Evolutionary conservation across 2,797 vertebrate genomes (phyloP), one percentile per base, ranked within the genome.

Genomic region (Schizopygopsis pylzovi): DNA sequence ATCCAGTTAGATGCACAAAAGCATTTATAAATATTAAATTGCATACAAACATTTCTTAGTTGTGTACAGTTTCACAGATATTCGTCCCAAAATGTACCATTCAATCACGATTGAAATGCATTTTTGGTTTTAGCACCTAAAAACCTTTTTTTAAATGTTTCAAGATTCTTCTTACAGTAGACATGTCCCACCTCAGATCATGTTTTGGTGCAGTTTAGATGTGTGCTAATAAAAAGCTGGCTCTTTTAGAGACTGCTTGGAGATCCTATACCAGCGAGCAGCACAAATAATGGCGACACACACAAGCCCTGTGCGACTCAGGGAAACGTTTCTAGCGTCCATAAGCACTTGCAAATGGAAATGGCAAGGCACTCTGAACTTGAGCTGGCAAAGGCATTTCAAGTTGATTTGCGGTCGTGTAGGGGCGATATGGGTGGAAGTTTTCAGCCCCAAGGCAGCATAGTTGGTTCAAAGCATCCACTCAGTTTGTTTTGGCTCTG

Each of bases 261-360:
- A 54, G 25, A 88, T 89, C 82, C 81, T 9, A 67, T 52, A 90
- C 71, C 73, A 86, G 63, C 0, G 0, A 86, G 59, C 88, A 93
- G 92, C 91, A 93, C 90, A 89, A 68, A 54, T 11, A 84, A 75
- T 63, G 18, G 68, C 37, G 1, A 61, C 77, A 56, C 13, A n/a
- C 25, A 76, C 11, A 87, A 49, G 39, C 85, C 90, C 91, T 91
- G 90, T 93, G 91, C 90, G 86, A 87, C 86, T 71, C 56, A 1
- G 0, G 77, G n/a, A 65, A 77, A 6, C 56, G 56, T 54, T 45
- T 59, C 52, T 87, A 28, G 68, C 1, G 7, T 86, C 39, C 43
- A n/a, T 75, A 73, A 20, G 47, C 45, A 45, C 56, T 28, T 86
- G 52, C 61, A 59, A n/a, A 5, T 87, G 82, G 33, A 86, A 82